Evolutionary conservation across 2,888 invertebrate genomes (phyloP).

Genomic region (Melangyna quadrimaculata): DNA sequence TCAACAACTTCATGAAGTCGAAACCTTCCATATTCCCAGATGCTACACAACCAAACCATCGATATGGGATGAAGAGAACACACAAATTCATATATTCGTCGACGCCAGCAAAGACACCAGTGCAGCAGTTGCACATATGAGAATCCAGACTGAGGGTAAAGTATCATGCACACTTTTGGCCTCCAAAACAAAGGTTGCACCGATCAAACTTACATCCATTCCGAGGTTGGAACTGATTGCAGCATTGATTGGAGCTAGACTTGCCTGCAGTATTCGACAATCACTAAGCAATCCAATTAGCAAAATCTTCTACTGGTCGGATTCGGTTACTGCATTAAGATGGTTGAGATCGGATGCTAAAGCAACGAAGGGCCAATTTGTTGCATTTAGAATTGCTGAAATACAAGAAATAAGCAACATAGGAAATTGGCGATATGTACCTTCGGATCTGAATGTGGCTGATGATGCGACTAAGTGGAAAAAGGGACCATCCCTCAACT

Average conservation of each 20-base stretch:
- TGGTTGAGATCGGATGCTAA: too few species aligned
- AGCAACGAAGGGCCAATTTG: too few species aligned
- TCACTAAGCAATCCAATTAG: neutral
- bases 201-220: conserved; percentile 70
- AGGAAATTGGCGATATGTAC: too few species aligned
- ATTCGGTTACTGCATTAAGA: too few species aligned
- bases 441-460: too few species aligned
- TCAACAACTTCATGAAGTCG: conserved; percentile 7
- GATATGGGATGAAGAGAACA: conserved; percentile 1
- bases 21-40: conserved; percentile 47
- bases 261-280: conserved; percentile 38
- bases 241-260: conserved; percentile 70
- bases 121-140: conserved; percentile 72
- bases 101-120: conserved; percentile 72
- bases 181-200: conserved; percentile 72
- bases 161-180: conserved; percentile 56
- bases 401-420: too few species aligned
- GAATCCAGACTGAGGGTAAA: conserved; percentile 24
- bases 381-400: too few species aligned
- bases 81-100: conserved; percentile 73
- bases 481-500: too few species aligned
- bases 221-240: conserved; percentile 72
- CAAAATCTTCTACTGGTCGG: too few species aligned
- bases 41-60: conserved; percentile 47
- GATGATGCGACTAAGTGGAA: too few species aligned